Base-by-base conservation (phyloP, 2,113 vertebrate species). In the Passer domesticus region DNA sequence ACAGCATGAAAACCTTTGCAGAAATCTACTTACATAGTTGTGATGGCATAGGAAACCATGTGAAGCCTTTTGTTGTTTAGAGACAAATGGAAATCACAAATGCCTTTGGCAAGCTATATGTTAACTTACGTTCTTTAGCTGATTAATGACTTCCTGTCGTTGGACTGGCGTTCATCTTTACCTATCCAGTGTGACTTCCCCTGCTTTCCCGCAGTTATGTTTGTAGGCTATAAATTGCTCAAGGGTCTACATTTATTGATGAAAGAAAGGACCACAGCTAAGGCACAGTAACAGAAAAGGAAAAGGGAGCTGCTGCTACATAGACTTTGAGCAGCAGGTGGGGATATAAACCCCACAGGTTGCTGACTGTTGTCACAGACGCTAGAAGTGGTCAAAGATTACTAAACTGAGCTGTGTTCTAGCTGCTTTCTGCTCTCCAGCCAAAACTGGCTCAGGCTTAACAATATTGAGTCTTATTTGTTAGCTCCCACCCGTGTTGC, bases 311-410 rank as follows among this genome's bases (percentile, higher is more conserved):
- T 86, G 41, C 13, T 95, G 86, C 67, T 89, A 50, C 43, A 33
- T 83, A 24, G 74, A 47, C 23, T 95, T 92, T 56, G 76, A 90
- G 91, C 91, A 93, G 76, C 86, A 95, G 91, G 79, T 95, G 86
- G 92, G 68, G 88, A 63, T 93, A 77, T 70, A 90, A 74, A 70
- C 20, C 23, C 85, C 13, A 76, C 7, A 74, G 95, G 43, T 10
- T 88, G 50, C n/a, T 80, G 74, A 31, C 23, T 30, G 5, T 53
- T 75, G 55, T 67, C 72, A n/a, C 2, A 55, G 35, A 53, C 11
- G 21, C 22, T 62, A 69, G 67, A n/a, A 39, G 15, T 28, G 56
- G 30, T 49, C 67, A 69, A 58, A 76, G 49, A 64, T 4, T 13
- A 18, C 33, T n/a, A 25, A 72, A 25, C 23, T 0, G 0, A 44